phyloP scores from a whole-genome alignment of 2,888 invertebrate genomes.

The Phymatocera aterrima region DNA sequence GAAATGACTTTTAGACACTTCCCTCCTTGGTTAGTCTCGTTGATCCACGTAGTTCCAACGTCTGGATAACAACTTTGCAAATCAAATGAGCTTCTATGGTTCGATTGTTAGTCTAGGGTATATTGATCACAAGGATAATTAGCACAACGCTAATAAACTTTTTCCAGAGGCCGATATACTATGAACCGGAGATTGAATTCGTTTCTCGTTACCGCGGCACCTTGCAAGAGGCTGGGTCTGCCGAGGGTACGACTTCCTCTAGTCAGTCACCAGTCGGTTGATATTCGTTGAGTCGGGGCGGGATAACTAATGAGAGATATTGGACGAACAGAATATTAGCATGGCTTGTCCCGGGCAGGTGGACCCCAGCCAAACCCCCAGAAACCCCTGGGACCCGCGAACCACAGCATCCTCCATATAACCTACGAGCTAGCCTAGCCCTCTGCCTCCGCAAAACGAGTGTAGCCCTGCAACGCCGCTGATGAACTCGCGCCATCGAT shows the following conservation, averaged over 20 bases:
- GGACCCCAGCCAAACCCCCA: slow-evolving; percentile 8
- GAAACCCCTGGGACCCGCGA: background rate
- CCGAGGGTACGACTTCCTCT: background rate
- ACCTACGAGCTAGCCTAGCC: background rate
- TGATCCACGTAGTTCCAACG: background rate
- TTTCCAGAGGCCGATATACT: background rate
- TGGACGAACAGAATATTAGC: slow-evolving; percentile 42
- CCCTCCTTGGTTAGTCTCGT: background rate
- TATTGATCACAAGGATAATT: background rate
- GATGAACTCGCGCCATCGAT: slow-evolving; percentile 80
- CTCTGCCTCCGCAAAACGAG: slow-evolving; percentile 26
- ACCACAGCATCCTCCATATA: background rate
- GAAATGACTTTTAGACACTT: background rate
- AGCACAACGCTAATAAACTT: background rate
- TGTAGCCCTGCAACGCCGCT: slow-evolving; percentile 60
- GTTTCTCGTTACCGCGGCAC: background rate
- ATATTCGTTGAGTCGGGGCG: slow-evolving; percentile 9
- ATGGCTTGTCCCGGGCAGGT: slow-evolving; percentile 45
- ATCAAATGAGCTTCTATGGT: background rate
- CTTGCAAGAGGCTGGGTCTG: background rate
- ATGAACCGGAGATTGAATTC: background rate
- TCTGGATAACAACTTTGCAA: background rate
- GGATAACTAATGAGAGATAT: slow-evolving; percentile 41
- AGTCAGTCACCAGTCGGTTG: background rate
- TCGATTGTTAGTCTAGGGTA: background rate